These are phyloP conservation scores for Ectropis crepuscularia DNA, from an alignment of 2,888 invertebrate genomes.

Conservation along the genomic window DNA sequence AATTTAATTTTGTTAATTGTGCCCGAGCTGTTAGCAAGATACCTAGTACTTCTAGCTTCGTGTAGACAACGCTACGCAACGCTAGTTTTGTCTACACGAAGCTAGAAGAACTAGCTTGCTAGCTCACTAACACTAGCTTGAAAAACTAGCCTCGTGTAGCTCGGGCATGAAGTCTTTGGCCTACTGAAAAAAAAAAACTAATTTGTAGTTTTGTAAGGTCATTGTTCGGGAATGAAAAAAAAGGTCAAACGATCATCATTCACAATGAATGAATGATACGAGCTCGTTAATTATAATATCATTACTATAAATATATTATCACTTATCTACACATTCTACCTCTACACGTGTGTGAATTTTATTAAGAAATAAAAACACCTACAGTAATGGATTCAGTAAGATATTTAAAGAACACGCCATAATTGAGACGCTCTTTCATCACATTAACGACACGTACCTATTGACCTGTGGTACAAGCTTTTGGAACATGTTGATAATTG, in stretches of 20 bases:
- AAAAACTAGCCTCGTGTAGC: too few species aligned
- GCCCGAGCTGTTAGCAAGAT: too few species aligned
- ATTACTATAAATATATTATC: constrained; percentile 14
- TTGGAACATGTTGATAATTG: background rate
- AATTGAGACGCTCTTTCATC: constrained; percentile 26
- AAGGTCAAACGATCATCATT: background rate
- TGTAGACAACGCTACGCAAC: too few species aligned
- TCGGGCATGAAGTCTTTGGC: too few species aligned
- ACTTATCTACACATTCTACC: constrained; percentile 3
- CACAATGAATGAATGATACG: constrained; percentile 25
- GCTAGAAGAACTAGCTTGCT: too few species aligned
- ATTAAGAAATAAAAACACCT: constrained; percentile 20
- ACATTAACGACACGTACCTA: constrained; percentile 17
- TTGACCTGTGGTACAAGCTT: constrained; percentile 6
- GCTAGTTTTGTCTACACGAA: too few species aligned
- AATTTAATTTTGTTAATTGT: too few species aligned
- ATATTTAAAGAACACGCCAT: constrained; percentile 12
- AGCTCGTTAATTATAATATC: constrained; percentile 21
- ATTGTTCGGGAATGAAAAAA: background rate
- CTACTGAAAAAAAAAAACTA: too few species aligned
- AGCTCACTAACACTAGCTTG: too few species aligned
- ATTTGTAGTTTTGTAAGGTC: background rate
- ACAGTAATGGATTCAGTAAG: constrained; percentile 5
- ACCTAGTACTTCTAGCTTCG: too few species aligned
- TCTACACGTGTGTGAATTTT: constrained; percentile 17